phyloP scores from a whole-genome alignment of 2,113 vertebrate species.

The Stigmatopora argus region DNA sequence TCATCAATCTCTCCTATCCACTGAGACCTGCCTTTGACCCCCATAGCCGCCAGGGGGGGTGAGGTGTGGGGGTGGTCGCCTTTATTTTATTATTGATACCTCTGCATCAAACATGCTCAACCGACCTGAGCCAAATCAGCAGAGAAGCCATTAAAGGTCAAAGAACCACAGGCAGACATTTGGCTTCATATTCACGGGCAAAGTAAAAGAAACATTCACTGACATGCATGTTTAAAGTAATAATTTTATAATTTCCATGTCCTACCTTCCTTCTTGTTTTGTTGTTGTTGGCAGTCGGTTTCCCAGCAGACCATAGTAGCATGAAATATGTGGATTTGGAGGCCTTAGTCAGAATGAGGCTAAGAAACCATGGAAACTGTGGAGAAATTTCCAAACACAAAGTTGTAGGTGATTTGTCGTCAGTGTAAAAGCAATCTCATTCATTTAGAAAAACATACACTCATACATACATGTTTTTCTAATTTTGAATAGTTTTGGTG shows the following conservation, averaged over 20 bases:
- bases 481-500: not conserved
- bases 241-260: too few species aligned
- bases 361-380: not conserved
- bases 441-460: too few species aligned
- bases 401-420: too few species aligned
- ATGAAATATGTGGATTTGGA: not conserved
- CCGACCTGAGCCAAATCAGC: constrained; percentile 54
- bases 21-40: constrained; percentile 72
- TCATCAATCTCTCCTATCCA: constrained; percentile 74
- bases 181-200: constrained; percentile 52
- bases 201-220: constrained; percentile 21
- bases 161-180: constrained; percentile 56
- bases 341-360: not conserved
- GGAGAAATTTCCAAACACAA: too few species aligned
- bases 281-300: not conserved
- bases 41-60: constrained; percentile 63
- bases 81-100: constrained; percentile 75
- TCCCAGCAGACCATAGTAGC: not conserved
- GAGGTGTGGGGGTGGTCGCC: constrained; percentile 34
- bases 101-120: constrained; percentile 64
- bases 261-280: too few species aligned
- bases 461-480: too few species aligned
- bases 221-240: not conserved
- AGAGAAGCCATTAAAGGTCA: constrained; percentile 65
- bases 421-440: too few species aligned